These are phyloP conservation scores for Schizotus pectinicornis DNA, from an alignment of 2,888 invertebrate genomes.

Conservation along the genomic window DNA sequence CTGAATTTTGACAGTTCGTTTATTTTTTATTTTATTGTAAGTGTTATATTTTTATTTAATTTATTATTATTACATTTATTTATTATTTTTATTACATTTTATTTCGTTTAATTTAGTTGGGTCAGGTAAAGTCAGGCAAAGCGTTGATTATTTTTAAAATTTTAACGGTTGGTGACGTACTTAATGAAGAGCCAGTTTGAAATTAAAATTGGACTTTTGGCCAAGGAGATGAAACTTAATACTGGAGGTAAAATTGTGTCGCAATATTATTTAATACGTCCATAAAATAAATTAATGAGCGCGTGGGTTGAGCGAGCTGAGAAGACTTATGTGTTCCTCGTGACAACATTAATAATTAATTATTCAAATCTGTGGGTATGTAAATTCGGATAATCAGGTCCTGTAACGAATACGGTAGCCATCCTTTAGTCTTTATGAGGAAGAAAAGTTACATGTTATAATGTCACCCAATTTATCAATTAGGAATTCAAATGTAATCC, in stretches of 20 bases:
- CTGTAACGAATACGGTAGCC: conserved; percentile 8
- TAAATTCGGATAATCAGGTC: conserved; percentile 22
- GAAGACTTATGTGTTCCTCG: neutral
- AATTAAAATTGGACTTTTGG: neutral
- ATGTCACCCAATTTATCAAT: conserved; percentile 58
- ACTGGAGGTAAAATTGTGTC: neutral
- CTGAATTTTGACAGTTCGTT: too few species aligned
- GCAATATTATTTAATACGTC: conserved; percentile 1
- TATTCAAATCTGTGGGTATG: conserved; percentile 15
- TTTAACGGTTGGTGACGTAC: neutral
- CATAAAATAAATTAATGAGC: neutral
- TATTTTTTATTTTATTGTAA: too few species aligned
- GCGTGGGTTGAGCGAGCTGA: neutral
- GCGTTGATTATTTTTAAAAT: too few species aligned
- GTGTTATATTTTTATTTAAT: too few species aligned
- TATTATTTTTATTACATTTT: too few species aligned
- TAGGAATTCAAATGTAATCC: conserved; percentile 56
- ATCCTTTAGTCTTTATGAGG: conserved; percentile 23
- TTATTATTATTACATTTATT: too few species aligned
- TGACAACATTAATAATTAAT: conserved; percentile 21
- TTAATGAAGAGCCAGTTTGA: too few species aligned
- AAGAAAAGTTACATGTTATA: conserved; percentile 38
- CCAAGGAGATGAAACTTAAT: too few species aligned
- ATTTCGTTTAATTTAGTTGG: too few species aligned
- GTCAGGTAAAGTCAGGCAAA: too few species aligned